These are phyloP conservation scores for Calameuta filiformis DNA, from an alignment of 2,888 invertebrate species.

Conservation along the genomic window DNA sequence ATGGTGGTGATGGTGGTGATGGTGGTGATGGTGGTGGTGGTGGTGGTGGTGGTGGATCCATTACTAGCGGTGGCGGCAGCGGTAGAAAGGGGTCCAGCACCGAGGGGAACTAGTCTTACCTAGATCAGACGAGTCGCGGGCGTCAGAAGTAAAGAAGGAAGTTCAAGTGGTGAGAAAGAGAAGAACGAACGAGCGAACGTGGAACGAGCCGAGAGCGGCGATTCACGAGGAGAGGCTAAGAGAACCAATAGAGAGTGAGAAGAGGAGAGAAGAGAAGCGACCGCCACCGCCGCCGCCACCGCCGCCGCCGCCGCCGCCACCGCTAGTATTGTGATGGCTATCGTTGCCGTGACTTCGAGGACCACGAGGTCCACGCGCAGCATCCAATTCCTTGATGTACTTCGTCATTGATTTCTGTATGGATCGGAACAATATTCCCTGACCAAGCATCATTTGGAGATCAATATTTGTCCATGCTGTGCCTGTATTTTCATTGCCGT, in stretches of 20 bases:
- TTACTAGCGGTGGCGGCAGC: neutral
- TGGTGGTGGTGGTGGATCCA: neutral
- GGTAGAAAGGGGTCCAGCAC: constrained; percentile 6
- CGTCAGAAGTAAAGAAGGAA: constrained; percentile 38
- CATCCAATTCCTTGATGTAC: neutral
- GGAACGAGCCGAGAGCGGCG: constrained; percentile 18
- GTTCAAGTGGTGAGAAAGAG: constrained; percentile 36
- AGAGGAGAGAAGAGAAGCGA: constrained; percentile 22
- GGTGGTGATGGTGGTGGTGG: neutral
- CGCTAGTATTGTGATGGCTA: constrained; percentile 61
- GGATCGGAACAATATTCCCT: too few species aligned
- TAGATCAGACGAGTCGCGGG: constrained; percentile 43
- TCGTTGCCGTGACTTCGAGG: constrained; percentile 55
- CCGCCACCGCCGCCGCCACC: constrained; percentile 29
- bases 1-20: neutral
- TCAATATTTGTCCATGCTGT: too few species aligned
- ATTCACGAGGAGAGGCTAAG: neutral
- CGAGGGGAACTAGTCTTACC: constrained; percentile 47
- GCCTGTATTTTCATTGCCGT: too few species aligned
- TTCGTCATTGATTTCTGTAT: too few species aligned
- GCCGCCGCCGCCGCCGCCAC: constrained; percentile 26
- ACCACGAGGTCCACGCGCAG: constrained; percentile 33
- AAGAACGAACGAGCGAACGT: constrained; percentile 22
- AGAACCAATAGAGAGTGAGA: constrained; percentile 20
- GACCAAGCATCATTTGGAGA: too few species aligned